Conservation (phyloP, 2,797 vertebrate species). For the Falco rusticolus region DNA sequence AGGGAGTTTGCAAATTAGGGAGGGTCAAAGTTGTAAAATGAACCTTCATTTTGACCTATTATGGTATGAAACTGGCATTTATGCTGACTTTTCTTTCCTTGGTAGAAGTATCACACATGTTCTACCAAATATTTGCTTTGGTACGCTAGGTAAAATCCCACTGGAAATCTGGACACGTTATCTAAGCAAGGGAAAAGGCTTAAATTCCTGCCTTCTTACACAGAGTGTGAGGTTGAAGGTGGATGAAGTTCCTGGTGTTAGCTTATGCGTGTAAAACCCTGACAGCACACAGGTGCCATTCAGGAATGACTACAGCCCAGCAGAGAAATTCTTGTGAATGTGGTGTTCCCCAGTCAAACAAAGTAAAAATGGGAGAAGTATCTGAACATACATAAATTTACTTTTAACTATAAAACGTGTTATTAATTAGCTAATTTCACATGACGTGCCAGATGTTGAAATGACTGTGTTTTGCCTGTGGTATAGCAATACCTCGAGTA, state of each 20-base stretch:
- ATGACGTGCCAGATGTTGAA: not conserved
- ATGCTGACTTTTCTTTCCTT: not conserved
- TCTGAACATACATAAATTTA: not conserved
- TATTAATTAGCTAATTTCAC: not conserved
- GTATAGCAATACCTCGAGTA: accelerated
- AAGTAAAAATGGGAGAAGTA: not conserved
- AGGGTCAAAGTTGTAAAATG: not conserved
- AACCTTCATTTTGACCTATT: not conserved
- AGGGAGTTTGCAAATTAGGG: not conserved
- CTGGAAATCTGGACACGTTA: not conserved
- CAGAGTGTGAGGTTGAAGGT: not conserved
- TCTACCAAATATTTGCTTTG: not conserved
- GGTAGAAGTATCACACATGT: not conserved
- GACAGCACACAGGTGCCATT: not conserved
- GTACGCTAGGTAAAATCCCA: not conserved
- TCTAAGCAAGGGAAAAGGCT: not conserved
- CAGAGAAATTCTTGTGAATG: not conserved
- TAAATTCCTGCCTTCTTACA: not conserved
- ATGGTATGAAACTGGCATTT: not conserved
- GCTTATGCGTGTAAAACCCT: not conserved
- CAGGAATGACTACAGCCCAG: not conserved
- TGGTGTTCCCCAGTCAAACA: accelerated
- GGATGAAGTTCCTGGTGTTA: not conserved
- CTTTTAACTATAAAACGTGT: not conserved
- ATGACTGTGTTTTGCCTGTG: not conserved